These are phyloP conservation scores for Diplosoma virens DNA, from an alignment of 23 tunicate genomes.

Conservation along the genomic window DNA sequence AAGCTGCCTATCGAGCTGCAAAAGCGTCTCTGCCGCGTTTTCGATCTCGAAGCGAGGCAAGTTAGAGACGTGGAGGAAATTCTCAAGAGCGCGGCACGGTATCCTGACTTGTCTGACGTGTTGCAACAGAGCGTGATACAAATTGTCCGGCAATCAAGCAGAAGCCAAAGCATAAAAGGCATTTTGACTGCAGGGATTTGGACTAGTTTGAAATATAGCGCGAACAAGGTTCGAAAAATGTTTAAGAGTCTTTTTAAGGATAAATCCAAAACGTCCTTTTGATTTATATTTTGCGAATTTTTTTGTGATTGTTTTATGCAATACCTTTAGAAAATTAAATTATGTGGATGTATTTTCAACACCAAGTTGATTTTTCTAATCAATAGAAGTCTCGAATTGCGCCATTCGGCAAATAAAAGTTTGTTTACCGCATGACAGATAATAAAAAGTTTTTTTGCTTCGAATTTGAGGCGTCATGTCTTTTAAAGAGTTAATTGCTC, in stretches of 20 bases:
- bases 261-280: slow-evolving; percentile 3
- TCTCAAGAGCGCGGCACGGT: slow-evolving; percentile 65
- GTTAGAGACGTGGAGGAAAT: slow-evolving; percentile 86
- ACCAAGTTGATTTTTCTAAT: too few relatives aligned
- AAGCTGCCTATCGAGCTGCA: slow-evolving; percentile 52
- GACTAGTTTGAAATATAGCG: slow-evolving; percentile 52
- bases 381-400: too few relatives aligned
- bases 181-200: slow-evolving; percentile 67
- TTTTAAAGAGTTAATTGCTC: too few relatives aligned
- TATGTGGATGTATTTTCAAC: too few relatives aligned
- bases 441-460: too few relatives aligned
- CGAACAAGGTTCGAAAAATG: slow-evolving; percentile 64
- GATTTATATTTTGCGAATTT: too few relatives aligned
- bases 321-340: too few relatives aligned
- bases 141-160: slow-evolving; percentile 55
- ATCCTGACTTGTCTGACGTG: slow-evolving; percentile 65
- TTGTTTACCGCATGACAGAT: too few relatives aligned
- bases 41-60: slow-evolving; percentile 65
- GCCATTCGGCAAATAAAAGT: too few relatives aligned
- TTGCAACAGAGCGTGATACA: slow-evolving; percentile 45
- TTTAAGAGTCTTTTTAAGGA: slow-evolving; percentile 9
- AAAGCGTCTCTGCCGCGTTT: slow-evolving; percentile 46
- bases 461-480: too few relatives aligned
- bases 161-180: slow-evolving; percentile 59
- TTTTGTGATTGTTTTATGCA: too few relatives aligned